These are phyloP conservation scores for Oscheius onirici DNA, from an alignment of 2,888 invertebrate species.

Conservation along the genomic window DNA sequence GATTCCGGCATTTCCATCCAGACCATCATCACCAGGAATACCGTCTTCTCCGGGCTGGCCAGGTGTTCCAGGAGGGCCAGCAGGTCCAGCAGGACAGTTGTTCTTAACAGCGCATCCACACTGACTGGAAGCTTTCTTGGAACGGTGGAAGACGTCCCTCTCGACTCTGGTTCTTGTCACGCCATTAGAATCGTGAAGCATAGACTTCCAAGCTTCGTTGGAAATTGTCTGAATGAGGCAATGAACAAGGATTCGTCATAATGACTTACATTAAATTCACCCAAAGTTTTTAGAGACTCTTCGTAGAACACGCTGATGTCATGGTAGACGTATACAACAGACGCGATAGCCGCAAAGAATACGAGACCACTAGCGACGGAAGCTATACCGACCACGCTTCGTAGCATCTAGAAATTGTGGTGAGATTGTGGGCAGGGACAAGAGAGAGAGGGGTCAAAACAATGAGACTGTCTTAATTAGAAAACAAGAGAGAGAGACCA, in stretches of 20 bases:
- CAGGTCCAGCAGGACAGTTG: slow-evolving; percentile 21
- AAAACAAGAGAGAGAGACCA: background rate
- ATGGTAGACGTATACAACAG: slow-evolving; percentile 4
- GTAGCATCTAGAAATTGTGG: slow-evolving; percentile 1
- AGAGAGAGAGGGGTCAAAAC: background rate
- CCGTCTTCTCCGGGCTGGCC: slow-evolving; percentile 19
- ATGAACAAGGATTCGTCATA: no score
- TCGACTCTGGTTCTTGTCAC: slow-evolving; percentile 5
- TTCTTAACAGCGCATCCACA: slow-evolving; percentile 1
- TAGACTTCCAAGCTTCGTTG: slow-evolving; percentile 8
- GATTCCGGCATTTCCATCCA: slow-evolving; percentile 1
- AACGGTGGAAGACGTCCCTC: slow-evolving; percentile 12
- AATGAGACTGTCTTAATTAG: background rate
- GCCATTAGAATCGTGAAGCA: background rate
- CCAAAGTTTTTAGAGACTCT: slow-evolving; percentile 10
- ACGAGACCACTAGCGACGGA: slow-evolving; percentile 2
- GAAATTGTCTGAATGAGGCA: background rate
- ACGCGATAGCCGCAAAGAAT: slow-evolving; percentile 4
- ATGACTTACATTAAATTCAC: slow-evolving; percentile 12
- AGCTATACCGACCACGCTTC: background rate
- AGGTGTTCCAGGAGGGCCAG: slow-evolving; percentile 21
- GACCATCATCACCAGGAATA: slow-evolving; percentile 14
- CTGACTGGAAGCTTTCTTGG: background rate
- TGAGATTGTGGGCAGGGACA: background rate
- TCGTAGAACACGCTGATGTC: slow-evolving; percentile 22